Conservation (phyloP, 2,888 invertebrate species). For the Cheilosia impressa region DNA sequence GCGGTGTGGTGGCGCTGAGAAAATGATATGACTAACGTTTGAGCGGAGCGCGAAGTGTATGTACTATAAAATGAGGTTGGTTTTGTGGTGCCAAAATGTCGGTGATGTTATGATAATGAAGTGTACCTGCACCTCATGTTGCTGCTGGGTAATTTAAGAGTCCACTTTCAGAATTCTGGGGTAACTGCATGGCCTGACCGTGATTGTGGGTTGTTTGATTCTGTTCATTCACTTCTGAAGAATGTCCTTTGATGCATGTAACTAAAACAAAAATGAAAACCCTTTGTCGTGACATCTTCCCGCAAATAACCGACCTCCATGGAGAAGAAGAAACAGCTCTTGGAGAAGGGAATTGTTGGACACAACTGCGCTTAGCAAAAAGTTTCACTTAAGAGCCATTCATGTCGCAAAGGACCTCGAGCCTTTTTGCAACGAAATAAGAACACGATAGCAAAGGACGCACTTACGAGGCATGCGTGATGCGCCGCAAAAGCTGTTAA, state of each 20-base stretch:
- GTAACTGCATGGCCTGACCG: slow-evolving; percentile 15
- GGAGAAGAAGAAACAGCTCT: no score
- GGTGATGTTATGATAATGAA: slow-evolving; percentile 49
- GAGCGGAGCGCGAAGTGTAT: slow-evolving; percentile 21
- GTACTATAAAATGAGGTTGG: slow-evolving; percentile 24
- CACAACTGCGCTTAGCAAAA: no score
- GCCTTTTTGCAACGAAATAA: no score
- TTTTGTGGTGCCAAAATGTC: slow-evolving; percentile 63
- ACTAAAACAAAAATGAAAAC: no score
- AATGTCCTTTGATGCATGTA: not conserved
- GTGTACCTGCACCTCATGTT: slow-evolving; percentile 32
- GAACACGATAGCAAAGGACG: no score
- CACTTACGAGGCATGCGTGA: no score
- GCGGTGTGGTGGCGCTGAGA: slow-evolving; percentile 3
- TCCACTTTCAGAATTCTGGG: slow-evolving; percentile 29
- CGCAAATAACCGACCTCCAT: no score
- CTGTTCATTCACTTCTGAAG: not conserved
- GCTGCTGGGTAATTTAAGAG: slow-evolving; percentile 46
- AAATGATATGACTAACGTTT: slow-evolving; percentile 43
- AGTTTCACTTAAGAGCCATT: no score
- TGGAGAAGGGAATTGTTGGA: no score
- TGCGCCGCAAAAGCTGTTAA: no score
- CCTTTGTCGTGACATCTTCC: no score
- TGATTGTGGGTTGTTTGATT: slow-evolving; percentile 19
- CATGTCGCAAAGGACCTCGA: no score